Base-by-base conservation (phyloP, 2,797 vertebrate species). In the Pitangus sulphuratus region DNA sequence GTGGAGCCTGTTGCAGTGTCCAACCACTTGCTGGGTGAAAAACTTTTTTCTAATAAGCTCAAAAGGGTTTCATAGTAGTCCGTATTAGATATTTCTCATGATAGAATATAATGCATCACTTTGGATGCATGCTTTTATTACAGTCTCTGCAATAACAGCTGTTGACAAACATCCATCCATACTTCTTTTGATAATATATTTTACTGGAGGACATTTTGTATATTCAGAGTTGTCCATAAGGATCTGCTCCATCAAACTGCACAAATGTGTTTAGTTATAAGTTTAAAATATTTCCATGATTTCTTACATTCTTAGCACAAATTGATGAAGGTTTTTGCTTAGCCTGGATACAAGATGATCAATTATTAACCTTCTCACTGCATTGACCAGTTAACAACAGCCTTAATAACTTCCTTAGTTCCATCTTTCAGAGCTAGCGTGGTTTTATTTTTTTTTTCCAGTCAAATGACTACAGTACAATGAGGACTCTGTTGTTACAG, bases 171-270 rank as follows among this genome's bases (percentile, higher is more conserved):
- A 44, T 15, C 48, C 4, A 30, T n/a, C 6, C 6, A 30, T 7
- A 20, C 4, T 47, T 76, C 8, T 57, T 56, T 45, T 53, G 28
- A 39, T 33, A 40, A 25, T 47, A 22, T 15, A 12, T 15, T 62
- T 74, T 31, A 19, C 8, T 33, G 25, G 9, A 66, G 7, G 6
- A 45, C 6, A 28, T 6, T 16, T 4, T 17, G 1, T 33, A 22
- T 61, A 85, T 76, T 79, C 22, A 35, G 31, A 65, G 2, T 42
- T 62, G 5, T 33, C 50, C 1, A 0, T 48, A 45, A 62, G 5
- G 11, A n/a, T 1, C 8, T 1, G 0, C 8, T 61, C 15, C 12
- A 33, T 25, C 9, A 75, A 60, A 50, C 8, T 72, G 19, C 26
- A 71, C 15, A 54, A 39, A 62, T 0, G 0, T 15, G 4, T 45